These are phyloP conservation scores for Thymelicus sylvestris DNA, from an alignment of 2,888 invertebrate species.

Conservation along the genomic window DNA sequence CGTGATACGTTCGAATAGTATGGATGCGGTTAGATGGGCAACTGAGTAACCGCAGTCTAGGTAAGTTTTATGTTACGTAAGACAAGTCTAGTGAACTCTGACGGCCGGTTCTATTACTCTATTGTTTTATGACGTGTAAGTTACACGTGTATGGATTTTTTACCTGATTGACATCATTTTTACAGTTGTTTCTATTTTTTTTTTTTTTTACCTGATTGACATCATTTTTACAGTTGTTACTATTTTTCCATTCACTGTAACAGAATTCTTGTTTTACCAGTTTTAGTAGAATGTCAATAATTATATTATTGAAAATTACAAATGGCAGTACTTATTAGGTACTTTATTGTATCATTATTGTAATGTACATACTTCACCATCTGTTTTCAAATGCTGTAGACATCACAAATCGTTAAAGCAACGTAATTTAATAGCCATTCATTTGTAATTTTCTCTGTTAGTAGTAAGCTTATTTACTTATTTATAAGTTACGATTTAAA, in stretches of 20 bases:
- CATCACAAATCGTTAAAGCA: no score
- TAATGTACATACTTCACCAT: no score
- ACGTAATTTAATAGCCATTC: no score
- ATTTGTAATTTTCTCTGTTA: no score
- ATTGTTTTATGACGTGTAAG: slow-evolving; percentile 45
- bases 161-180: neutral
- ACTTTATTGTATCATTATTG: no score
- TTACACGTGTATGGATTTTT: slow-evolving; percentile 32
- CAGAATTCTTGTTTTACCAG: neutral
- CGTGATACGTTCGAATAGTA: slow-evolving; percentile 60
- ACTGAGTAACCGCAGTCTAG: slow-evolving; percentile 46
- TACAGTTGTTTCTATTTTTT: slow-evolving; percentile 12
- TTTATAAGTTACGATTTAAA: no score
- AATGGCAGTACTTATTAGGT: neutral
- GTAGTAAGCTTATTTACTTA: no score
- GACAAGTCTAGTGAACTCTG: slow-evolving; percentile 38
- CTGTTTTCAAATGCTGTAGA: no score
- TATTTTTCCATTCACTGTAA: slow-evolving; percentile 16
- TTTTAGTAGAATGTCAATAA: slow-evolving; percentile 6
- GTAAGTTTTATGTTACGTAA: slow-evolving; percentile 49
- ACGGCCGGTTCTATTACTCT: slow-evolving; percentile 44
- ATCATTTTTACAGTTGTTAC: slow-evolving; percentile 1
- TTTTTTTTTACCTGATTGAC: slow-evolving; percentile 15
- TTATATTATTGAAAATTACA: neutral
- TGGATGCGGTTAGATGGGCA: slow-evolving; percentile 57